Evolutionary conservation across 2,113 vertebrate species (phyloP).

Genomic region (Semnornis frantzii): DNA sequence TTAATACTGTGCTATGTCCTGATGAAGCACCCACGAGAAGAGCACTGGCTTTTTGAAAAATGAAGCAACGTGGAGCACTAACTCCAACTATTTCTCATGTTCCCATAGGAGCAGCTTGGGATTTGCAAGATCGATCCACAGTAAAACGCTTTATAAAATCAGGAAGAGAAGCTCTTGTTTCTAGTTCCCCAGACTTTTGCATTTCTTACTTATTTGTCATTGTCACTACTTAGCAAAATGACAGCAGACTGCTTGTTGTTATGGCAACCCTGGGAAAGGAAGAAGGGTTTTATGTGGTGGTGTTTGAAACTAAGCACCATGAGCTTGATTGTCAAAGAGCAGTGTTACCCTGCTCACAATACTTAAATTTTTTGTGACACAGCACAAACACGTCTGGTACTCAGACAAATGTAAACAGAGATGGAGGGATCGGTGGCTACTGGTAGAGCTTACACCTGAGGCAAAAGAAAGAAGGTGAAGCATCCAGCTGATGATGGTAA

Average conservation of each 20-base stretch:
- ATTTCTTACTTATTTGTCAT: slow-evolving; percentile 50
- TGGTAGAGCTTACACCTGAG: background rate
- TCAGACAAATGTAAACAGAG: background rate
- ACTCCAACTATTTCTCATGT: slow-evolving; percentile 5
- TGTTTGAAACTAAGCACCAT: background rate
- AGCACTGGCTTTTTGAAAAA: slow-evolving; percentile 7
- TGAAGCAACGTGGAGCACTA: background rate
- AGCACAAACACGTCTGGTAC: background rate
- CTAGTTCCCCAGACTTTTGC: slow-evolving; percentile 18
- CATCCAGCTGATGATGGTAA: background rate
- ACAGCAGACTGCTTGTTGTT: slow-evolving; percentile 13
- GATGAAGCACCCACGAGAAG: background rate
- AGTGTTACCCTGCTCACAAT: background rate
- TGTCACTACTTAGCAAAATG: slow-evolving; percentile 55
- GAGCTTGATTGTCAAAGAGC: slow-evolving; percentile 18
- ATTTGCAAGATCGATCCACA: slow-evolving; percentile 40
- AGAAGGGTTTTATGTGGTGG: background rate
- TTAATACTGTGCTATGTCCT: background rate
- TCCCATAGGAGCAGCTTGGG: slow-evolving; percentile 27
- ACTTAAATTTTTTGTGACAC: background rate
- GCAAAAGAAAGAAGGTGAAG: background rate
- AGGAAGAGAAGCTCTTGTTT: slow-evolving; percentile 29
- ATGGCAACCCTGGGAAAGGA: slow-evolving; percentile 16
- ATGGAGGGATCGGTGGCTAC: background rate
- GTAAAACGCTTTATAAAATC: slow-evolving; percentile 37